Conservation (phyloP, 2,888 invertebrate genomes). For the Drosophila emarginata region DNA sequence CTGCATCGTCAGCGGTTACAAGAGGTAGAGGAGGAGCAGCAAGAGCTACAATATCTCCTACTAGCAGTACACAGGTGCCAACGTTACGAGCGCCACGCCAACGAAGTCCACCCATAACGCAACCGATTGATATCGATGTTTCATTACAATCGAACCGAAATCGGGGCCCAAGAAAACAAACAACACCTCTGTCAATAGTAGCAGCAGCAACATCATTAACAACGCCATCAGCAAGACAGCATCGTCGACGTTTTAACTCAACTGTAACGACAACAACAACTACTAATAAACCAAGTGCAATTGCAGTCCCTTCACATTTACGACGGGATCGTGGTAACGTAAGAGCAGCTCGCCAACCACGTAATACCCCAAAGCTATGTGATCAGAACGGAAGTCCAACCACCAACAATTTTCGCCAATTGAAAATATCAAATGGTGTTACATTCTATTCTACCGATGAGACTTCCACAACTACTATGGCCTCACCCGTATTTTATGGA, state of each 20-base stretch:
- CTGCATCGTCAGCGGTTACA: constrained; percentile 29
- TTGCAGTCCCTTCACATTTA: constrained; percentile 14
- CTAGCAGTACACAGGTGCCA: constrained; percentile 80
- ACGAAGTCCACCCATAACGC: constrained; percentile 70
- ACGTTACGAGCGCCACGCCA: constrained; percentile 81
- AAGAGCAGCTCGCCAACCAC: constrained; percentile 62
- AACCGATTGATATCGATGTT: constrained; percentile 38
- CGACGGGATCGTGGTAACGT: constrained; percentile 43
- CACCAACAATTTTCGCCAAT: constrained; percentile 38
- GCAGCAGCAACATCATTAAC: constrained; percentile 49
- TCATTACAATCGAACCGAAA: constrained; percentile 32
- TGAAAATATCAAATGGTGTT: constrained; percentile 32
- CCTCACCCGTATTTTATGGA: constrained; percentile 13
- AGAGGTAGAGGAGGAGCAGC: constrained; percentile 37
- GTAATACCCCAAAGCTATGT: constrained; percentile 55
- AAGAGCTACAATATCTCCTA: constrained; percentile 69
- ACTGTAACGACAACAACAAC: constrained; percentile 43
- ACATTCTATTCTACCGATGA: constrained; percentile 10
- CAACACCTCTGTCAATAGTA: constrained; percentile 42
- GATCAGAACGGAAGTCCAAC: constrained; percentile 19
- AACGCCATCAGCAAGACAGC: constrained; percentile 29
- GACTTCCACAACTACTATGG: constrained; percentile 6
- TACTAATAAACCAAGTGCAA: constrained; percentile 10
- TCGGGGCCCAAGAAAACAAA: constrained; percentile 38
- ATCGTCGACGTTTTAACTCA: constrained; percentile 38